Percentiles rank a stretch among this genome's conserved stretches.
Conservation (phyloP, 2,888 invertebrate species). For the Siphlonurus alternatus region DNA sequence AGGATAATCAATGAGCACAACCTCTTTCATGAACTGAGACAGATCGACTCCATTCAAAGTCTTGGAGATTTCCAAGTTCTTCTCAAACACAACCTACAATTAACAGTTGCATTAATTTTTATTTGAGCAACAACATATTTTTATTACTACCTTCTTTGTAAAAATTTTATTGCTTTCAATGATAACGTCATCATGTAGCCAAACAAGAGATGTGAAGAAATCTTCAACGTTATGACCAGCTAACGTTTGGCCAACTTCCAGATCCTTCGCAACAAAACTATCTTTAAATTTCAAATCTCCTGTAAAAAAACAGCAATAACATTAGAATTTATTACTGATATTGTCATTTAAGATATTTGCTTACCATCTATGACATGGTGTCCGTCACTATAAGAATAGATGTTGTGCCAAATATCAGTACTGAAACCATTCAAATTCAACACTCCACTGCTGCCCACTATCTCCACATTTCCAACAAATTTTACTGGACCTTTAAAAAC, state of each 20-base stretch:
- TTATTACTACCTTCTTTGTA: neutral
- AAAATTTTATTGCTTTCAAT: neutral
- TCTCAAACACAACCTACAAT: neutral
- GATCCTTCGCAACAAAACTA: neutral
- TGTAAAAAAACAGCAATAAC: neutral
- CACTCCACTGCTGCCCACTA: neutral
- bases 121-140: neutral
- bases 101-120: neutral
- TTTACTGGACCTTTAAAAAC: neutral
- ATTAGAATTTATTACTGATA: neutral
- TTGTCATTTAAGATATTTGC: neutral
- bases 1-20: neutral
- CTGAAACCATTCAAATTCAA: neutral
- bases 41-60: neutral
- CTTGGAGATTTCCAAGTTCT: neutral
- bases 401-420: neutral
- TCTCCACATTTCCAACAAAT: neutral
- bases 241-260: neutral
- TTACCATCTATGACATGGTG: neutral
- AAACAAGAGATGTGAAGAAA: neutral
- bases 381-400: neutral
- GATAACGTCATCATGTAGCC: neutral
- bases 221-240: neutral
- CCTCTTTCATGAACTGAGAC: neutral
- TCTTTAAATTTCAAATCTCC: neutral